Evolutionary conservation across 2,888 invertebrate species (phyloP).

Genomic region (Merodon equestris): DNA sequence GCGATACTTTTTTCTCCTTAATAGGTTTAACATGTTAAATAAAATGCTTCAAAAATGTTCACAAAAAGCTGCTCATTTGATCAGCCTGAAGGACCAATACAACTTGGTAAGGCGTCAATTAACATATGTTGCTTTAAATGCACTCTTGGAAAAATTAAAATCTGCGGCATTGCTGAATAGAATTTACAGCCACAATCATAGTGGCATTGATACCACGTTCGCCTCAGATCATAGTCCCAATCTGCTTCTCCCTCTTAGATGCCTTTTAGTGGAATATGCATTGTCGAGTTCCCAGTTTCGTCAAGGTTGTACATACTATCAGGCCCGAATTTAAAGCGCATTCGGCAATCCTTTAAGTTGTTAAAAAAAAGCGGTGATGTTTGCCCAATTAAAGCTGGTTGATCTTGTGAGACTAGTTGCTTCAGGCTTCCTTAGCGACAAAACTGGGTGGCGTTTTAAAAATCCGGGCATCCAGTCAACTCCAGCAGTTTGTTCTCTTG

Average conservation of each 20-base stretch:
- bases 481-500: background rate
- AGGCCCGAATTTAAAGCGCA: no score
- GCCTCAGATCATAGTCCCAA: no score
- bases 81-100: no score
- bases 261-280: no score
- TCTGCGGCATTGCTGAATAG: background rate
- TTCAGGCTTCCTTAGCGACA: conserved; percentile 1
- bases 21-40: conserved; percentile 1
- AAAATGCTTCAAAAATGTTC: conserved; percentile 3
- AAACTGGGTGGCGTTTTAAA: background rate
- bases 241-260: no score
- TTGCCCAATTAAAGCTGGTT: background rate
- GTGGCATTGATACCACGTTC: background rate
- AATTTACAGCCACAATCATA: background rate
- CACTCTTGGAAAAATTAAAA: background rate
- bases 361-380: no score
- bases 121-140: background rate
- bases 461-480: conserved; percentile 1
- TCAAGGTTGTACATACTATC: no score
- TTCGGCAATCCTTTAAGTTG: no score
- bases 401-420: background rate
- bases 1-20: background rate
- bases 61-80: background rate
- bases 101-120: no score
- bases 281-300: no score